Conservation (phyloP, 2,797 vertebrate genomes). For the Oceanodroma leucorhoa region DNA sequence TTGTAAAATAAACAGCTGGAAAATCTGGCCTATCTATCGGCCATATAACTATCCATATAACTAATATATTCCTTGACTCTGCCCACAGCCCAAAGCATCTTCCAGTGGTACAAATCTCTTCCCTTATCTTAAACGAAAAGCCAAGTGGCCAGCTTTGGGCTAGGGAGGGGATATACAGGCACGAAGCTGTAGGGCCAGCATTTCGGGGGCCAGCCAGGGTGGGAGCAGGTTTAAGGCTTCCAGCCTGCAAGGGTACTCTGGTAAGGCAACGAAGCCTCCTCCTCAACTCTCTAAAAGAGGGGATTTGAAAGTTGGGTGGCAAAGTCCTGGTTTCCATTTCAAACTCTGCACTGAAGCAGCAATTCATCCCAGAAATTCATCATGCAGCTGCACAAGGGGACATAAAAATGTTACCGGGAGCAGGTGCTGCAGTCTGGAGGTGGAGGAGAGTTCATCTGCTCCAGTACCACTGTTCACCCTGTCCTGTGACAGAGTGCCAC, state of each 20-base stretch:
- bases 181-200: background rate
- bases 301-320: background rate
- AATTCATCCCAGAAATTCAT: background rate
- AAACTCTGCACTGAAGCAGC: background rate
- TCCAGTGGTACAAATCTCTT: background rate
- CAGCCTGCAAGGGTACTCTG: background rate
- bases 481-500: background rate
- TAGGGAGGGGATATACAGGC: background rate
- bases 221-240: background rate
- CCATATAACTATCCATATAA: background rate
- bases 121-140: background rate
- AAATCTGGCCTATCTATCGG: background rate
- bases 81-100: background rate
- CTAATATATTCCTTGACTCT: background rate
- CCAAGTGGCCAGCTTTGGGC: background rate
- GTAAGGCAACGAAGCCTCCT: background rate
- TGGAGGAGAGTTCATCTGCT: background rate
- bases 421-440: background rate
- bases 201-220: fast-evolving
- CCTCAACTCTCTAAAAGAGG: background rate
- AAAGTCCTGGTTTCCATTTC: background rate
- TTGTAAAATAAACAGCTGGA: slow-evolving; percentile 40
- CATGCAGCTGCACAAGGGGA: background rate
- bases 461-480: background rate
- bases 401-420: background rate